Conservation (phyloP, 2,113 vertebrate species). For the Hassar affinis region DNA sequence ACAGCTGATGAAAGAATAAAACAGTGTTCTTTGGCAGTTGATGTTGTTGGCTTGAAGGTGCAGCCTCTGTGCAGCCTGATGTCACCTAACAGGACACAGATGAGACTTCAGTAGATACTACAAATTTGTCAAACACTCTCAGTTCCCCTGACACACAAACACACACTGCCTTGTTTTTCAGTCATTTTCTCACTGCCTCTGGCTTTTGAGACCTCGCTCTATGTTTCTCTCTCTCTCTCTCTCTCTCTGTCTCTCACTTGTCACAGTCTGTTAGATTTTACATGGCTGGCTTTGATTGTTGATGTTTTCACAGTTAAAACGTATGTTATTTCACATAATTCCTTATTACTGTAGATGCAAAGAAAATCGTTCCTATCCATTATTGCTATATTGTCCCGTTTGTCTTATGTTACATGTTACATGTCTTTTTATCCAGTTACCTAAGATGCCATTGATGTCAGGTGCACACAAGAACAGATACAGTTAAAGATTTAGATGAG, state of each 20-base stretch:
- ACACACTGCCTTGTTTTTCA: neutral
- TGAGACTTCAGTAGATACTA: slow-evolving; percentile 16
- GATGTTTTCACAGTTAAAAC: neutral
- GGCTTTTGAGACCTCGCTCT: slow-evolving; percentile 1
- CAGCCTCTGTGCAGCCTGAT: slow-evolving; percentile 20
- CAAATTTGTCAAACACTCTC: neutral
- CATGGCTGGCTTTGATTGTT: neutral
- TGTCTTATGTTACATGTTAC: neutral
- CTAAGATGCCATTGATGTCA: neutral
- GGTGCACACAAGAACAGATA: neutral
- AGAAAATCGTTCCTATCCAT: neutral
- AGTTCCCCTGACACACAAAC: neutral
- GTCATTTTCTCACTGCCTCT: neutral
- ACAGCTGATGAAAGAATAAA: slow-evolving; percentile 30
- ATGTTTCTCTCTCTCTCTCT: slow-evolving; percentile 2
- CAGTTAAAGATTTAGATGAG: neutral
- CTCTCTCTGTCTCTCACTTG: slow-evolving; percentile 33
- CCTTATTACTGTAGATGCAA: too few species aligned
- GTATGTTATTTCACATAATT: neutral
- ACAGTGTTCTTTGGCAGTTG: neutral
- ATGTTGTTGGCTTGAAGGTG: slow-evolving; percentile 23
- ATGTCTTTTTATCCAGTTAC: neutral
- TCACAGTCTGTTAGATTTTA: slow-evolving; percentile 1
- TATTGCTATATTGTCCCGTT: neutral
- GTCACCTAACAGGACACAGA: neutral